Percentiles rank a stretch among this genome's conserved stretches.
These are phyloP conservation scores for Bacillus rossius DNA, from an alignment of 1,140 invertebrate species.

Conservation along the genomic window DNA sequence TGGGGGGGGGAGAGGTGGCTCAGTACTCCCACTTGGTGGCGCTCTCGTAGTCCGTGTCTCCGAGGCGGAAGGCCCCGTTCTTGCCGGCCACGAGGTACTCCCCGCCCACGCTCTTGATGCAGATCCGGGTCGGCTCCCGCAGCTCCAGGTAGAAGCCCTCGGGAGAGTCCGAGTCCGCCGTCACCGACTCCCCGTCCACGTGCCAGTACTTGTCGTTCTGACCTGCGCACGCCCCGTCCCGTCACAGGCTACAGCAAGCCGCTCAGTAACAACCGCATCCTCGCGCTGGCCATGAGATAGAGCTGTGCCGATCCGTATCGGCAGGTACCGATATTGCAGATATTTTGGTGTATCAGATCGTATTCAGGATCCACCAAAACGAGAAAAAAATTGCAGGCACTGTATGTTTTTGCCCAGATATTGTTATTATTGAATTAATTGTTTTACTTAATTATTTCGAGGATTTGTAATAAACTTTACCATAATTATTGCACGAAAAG, in stretches of 20 bases:
- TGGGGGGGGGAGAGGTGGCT: too few species aligned
- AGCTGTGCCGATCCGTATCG: too few species aligned
- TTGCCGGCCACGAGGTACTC: slow-evolving; percentile 88
- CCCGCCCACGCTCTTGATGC: slow-evolving; percentile 68
- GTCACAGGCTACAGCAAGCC: neutral
- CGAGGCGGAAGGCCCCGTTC: slow-evolving; percentile 87
- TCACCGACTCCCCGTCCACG: slow-evolving; percentile 78
- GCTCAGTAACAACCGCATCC: neutral
- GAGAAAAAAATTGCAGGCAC: too few species aligned
- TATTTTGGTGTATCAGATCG: too few species aligned
- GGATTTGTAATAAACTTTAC: too few species aligned
- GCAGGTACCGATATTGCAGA: too few species aligned
- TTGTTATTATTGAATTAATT: too few species aligned
- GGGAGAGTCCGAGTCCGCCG: slow-evolving; percentile 77
- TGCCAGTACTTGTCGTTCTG: slow-evolving; percentile 93
- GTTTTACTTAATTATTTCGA: too few species aligned
- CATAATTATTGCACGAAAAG: too few species aligned
- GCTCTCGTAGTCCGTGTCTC: slow-evolving; percentile 66
- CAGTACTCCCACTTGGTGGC: slow-evolving; percentile 95
- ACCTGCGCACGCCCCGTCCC: slow-evolving; percentile 57
- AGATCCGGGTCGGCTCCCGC: slow-evolving; percentile 84
- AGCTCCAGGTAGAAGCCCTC: slow-evolving; percentile 90
- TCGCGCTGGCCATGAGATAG: too few species aligned
- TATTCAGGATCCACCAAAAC: too few species aligned
- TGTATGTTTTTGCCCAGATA: too few species aligned